phyloP scores from a whole-genome alignment of 2,888 invertebrate species.

The Coelopa pilipes region DNA sequence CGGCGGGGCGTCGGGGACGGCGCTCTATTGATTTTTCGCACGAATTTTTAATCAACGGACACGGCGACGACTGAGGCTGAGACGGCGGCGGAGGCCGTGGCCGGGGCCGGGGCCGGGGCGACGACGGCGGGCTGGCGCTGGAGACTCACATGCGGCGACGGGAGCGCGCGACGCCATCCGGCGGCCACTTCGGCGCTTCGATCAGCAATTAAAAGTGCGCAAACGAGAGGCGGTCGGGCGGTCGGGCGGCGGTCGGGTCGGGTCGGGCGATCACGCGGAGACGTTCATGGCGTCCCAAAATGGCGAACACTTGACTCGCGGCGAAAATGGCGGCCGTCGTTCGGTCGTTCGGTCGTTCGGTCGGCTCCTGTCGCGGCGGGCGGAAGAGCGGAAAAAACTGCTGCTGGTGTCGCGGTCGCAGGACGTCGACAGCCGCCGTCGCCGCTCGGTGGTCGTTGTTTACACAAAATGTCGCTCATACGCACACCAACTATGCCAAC shows the following conservation, averaged over 20 bases:
- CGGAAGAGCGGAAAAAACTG: background rate
- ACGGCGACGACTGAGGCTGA: background rate
- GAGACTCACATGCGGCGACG: too few relatives aligned
- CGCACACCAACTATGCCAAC: background rate
- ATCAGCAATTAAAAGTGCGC: slow-evolving; percentile 29
- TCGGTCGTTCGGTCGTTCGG: background rate
- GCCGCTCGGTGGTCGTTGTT: slow-evolving; percentile 18
- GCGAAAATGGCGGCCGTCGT: background rate
- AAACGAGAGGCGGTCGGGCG: background rate
- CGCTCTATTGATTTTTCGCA: slow-evolving; percentile 20
- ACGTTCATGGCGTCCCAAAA: too few relatives aligned
- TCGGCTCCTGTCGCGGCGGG: background rate
- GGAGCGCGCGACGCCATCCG: background rate
- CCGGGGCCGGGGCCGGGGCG: too few relatives aligned
- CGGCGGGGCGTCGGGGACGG: background rate
- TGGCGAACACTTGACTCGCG: too few relatives aligned
- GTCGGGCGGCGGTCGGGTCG: background rate
- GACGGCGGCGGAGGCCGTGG: too few relatives aligned
- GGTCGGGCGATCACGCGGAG: too few relatives aligned
- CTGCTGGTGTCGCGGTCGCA: background rate
- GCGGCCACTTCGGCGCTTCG: background rate
- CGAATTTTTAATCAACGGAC: slow-evolving; percentile 16
- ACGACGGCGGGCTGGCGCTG: too few relatives aligned
- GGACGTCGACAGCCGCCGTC: background rate
- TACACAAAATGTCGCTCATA: slow-evolving; percentile 31